These are phyloP conservation scores for Drosophila testacea DNA, from an alignment of 2,888 invertebrate genomes.

Conservation along the genomic window DNA sequence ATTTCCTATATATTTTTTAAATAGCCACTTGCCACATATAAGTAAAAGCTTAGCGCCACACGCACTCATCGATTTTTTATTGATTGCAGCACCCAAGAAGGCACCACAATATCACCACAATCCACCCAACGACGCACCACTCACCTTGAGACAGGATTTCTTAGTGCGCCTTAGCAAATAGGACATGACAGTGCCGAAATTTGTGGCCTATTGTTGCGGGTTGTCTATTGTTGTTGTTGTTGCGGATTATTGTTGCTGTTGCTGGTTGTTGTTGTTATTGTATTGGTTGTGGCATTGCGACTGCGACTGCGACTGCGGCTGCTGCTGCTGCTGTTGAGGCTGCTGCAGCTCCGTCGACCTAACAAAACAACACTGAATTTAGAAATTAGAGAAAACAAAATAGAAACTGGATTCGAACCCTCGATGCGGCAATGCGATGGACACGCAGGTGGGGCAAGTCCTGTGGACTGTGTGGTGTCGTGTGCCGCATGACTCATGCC, in stretches of 20 bases:
- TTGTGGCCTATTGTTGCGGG: constrained; percentile 24
- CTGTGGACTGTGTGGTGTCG: constrained; percentile 7
- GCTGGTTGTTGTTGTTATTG: constrained; percentile 20
- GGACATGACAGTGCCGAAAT: constrained; percentile 69
- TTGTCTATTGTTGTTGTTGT: constrained; percentile 30
- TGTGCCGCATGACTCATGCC: constrained; percentile 65
- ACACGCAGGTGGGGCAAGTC: constrained; percentile 57
- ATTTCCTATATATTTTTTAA: too few species aligned
- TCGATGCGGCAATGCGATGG: constrained; percentile 4
- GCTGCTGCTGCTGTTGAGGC: constrained; percentile 35
- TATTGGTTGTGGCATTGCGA: constrained; percentile 25
- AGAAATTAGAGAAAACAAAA: constrained; percentile 15
- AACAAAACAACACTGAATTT: constrained; percentile 71
- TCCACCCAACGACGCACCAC: constrained; percentile 31
- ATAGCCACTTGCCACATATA: background rate
- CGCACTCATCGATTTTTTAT: constrained; percentile 67
- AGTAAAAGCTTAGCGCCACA: constrained; percentile 8
- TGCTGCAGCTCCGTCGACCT: constrained; percentile 70
- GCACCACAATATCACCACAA: background rate
- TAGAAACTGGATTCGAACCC: constrained; percentile 28
- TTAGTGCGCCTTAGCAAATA: constrained; percentile 84
- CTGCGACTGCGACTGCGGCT: constrained; percentile 20
- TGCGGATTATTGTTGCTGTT: constrained; percentile 20
- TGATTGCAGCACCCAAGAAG: constrained; percentile 43
- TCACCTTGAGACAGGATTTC: constrained; percentile 84